Base-by-base conservation (phyloP, 2,113 vertebrate genomes). In the Channa maculata region DNA sequence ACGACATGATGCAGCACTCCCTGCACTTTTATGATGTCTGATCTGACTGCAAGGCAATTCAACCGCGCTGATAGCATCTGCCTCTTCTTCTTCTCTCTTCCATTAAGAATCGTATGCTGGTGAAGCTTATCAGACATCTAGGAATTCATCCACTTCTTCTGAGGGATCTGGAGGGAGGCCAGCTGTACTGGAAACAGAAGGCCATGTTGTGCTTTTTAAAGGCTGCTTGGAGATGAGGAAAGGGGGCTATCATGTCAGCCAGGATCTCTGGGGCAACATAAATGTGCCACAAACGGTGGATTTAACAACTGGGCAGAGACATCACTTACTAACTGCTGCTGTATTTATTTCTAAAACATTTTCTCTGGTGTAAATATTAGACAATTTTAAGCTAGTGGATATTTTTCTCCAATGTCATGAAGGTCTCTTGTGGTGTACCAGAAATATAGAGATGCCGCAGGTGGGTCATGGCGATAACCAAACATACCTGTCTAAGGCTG, bases 71-170 rank as follows among this genome's bases (percentile, higher is more conserved):
- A 93, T 92, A 91, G 82, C 88, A 94, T 92, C 90, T 90, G 88
- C 83, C 88, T 88, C 86, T 77, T 86, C 86, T 78, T 88, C 88
- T 88, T 88, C 88, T 75, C 84, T 72, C 80, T 86, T 86, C 91
- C 90, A 89, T 91, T 89, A 91, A 80, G 88, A 89, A 86, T 89
- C 82, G 76, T 90, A 88, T 91, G 89, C 88, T 78, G 72, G 44
- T 80, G 73, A 75, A 85, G 82, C 90, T 92, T 91, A 92, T 91
- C 91, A 90, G 90, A 90, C 85, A 90, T 87, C 79, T 77, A 88
- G 84, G 87, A 91, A 89, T 91, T 83, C 88, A 91, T 89, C 88
- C 85, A 77, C 82, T 85, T 89, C 86, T 89, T 88, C 80, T 71
- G 76, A 82, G 71, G 70, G 64, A 63, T 74, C 75, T 89, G 89